Percentiles rank a stretch among this genome's conserved stretches.
Evolutionary conservation across 2,797 vertebrate species (phyloP).

Genomic region (Sebastes steindachneri): DNA sequence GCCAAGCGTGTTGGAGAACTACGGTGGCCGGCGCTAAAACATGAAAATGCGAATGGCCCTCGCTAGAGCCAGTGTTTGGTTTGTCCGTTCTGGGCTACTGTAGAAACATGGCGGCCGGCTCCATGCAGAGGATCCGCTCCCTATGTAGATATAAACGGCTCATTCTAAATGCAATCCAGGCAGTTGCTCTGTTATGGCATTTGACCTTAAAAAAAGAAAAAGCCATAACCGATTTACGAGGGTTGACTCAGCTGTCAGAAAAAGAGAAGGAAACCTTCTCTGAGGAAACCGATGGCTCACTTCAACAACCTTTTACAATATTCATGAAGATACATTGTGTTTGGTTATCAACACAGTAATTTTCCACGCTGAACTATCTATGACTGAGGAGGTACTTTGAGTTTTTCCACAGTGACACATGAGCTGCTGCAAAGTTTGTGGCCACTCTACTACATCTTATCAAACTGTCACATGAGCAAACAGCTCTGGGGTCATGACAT

Average conservation of each 20-base stretch:
- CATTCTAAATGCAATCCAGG: neutral
- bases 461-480: slow-evolving; percentile 29
- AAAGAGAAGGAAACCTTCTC: neutral
- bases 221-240: neutral
- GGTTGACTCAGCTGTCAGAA: neutral
- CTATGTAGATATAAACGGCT: no score
- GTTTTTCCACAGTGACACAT: neutral
- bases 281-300: neutral
- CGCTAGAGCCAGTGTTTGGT: no score
- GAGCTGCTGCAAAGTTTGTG: neutral
- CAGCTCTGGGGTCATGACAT: neutral
- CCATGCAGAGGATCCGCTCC: no score
- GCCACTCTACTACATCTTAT: slow-evolving; percentile 5
- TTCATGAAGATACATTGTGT: neutral
- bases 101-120: no score
- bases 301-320: neutral
- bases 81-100: no score
- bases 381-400: neutral
- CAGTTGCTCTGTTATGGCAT: neutral
- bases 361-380: neutral
- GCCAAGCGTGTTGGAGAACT: no score
- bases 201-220: neutral
- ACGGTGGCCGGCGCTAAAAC: no score
- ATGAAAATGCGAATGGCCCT: no score
- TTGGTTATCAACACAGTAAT: neutral